These are phyloP conservation scores for Aethes cnicana DNA, from an alignment of 2,888 invertebrate species.

Conservation along the genomic window DNA sequence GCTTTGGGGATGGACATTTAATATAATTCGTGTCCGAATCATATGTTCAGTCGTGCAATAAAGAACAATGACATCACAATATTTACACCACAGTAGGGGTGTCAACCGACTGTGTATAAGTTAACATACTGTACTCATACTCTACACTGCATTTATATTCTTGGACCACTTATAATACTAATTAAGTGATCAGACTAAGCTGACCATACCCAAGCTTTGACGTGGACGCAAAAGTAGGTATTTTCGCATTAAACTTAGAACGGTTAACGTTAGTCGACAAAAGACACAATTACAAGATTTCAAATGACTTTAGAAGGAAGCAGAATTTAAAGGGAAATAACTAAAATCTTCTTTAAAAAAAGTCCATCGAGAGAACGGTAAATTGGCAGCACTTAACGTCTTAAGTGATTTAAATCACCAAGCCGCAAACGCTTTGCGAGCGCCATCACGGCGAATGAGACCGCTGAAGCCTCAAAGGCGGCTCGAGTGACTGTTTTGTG, in stretches of 20 bases:
- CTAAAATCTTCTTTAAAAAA: conserved; percentile 2
- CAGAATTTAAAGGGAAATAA: conserved; percentile 1
- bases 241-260: too few relatives aligned
- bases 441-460: conserved; percentile 26
- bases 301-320: too few relatives aligned
- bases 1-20: background rate
- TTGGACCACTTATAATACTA: too few relatives aligned
- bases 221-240: too few relatives aligned
- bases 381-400: conserved; percentile 29
- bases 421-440: conserved; percentile 27
- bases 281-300: too few relatives aligned
- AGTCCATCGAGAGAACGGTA: conserved; percentile 9
- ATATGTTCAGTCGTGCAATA: background rate
- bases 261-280: too few relatives aligned
- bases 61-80: background rate
- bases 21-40: background rate
- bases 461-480: conserved; percentile 16
- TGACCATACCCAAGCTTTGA: too few relatives aligned
- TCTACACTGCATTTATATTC: too few relatives aligned
- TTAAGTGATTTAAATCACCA: conserved; percentile 28
- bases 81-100: too few relatives aligned
- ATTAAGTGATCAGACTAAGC: too few relatives aligned
- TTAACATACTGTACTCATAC: too few relatives aligned
- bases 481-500: conserved; percentile 15
- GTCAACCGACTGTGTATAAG: too few relatives aligned